phyloP scores from a whole-genome alignment of 1,140 invertebrate genomes.

The Neodiprion virginianus region DNA sequence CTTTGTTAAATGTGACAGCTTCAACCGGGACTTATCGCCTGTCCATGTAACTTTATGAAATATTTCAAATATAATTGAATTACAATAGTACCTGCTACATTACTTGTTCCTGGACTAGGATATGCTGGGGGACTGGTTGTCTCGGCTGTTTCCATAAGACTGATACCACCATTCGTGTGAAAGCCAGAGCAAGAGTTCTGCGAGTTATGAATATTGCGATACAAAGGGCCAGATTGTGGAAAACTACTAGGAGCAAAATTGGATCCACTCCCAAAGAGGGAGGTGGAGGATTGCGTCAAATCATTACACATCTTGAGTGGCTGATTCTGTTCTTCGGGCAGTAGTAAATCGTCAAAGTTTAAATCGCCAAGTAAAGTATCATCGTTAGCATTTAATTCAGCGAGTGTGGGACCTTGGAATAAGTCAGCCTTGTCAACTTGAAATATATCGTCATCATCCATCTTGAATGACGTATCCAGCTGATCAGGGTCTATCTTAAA shows the following conservation, averaged over 20 bases:
- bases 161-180: slow-evolving; percentile 45
- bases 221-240: slow-evolving; percentile 47
- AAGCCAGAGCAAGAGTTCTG: slow-evolving; percentile 36
- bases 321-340: slow-evolving; percentile 70
- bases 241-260: slow-evolving; percentile 54
- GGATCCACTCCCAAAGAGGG: slow-evolving; percentile 37
- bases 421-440: slow-evolving; percentile 88
- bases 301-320: slow-evolving; percentile 35
- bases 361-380: slow-evolving; percentile 82
- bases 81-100: slow-evolving; percentile 47
- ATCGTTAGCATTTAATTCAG: slow-evolving; percentile 86
- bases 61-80: not conserved
- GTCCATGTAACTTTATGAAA: no score
- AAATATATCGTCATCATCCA: slow-evolving; percentile 89
- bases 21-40: no score
- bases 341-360: slow-evolving; percentile 83
- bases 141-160: slow-evolving; percentile 47
- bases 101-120: slow-evolving; percentile 53
- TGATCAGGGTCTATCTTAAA: slow-evolving; percentile 50
- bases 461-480: slow-evolving; percentile 65
- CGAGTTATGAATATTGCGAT: slow-evolving; percentile 43
- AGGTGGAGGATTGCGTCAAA: slow-evolving; percentile 31
- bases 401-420: slow-evolving; percentile 82
- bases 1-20: no score
- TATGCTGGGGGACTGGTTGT: slow-evolving; percentile 49